Base-by-base conservation (phyloP, 2,113 vertebrate species). In the Gyps fulvus region DNA sequence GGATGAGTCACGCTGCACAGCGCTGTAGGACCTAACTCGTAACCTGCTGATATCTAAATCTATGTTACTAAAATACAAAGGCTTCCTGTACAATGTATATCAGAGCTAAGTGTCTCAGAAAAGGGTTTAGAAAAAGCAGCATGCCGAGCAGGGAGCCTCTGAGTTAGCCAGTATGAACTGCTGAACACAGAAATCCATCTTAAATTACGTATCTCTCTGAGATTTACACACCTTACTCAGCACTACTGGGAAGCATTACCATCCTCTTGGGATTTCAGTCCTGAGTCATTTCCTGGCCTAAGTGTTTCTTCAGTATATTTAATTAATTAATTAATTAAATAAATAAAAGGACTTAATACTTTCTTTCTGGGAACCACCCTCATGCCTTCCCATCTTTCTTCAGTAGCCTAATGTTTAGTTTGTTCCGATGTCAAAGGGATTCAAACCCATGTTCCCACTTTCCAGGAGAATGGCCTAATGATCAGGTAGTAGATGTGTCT, bases 191-290 rank as follows among this genome's bases (percentile, higher is more conserved):
- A 81, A 89, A 38, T 71, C 55, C 52, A 47, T 73, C 42, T 87
- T 87, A 81, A 87, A 84, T 89, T 92, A 66, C 20, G 16, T 73
- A 40, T 70, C 27, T 94, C 31, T 73, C 9, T 70, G 76, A 93
- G 81, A 84, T 89, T 93, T 91, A 82, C 20, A 2, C 32, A 79
- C 77, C 78, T 94, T 89, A 72, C 16, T 96, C 88, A 91, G 93
- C 81, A 91, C 72, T 63, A 52, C 54, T 76, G 80, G 80, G 72
- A 95, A 86, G 47, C 17, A 70, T 76, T 79, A 36, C 36, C 16
- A 57, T 82, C 62, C 83, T 87, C 72, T 70, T 74, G 69, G 72
- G 89, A 74, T 81, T 92, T 90, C 43, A 89, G 45, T 54, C 76
- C 42, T 17, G 52, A 76, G 29, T 93, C 0, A 57, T 82, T 91